These are phyloP conservation scores for Doris montereyensis DNA, from an alignment of 2,888 invertebrate species.

Conservation along the genomic window DNA sequence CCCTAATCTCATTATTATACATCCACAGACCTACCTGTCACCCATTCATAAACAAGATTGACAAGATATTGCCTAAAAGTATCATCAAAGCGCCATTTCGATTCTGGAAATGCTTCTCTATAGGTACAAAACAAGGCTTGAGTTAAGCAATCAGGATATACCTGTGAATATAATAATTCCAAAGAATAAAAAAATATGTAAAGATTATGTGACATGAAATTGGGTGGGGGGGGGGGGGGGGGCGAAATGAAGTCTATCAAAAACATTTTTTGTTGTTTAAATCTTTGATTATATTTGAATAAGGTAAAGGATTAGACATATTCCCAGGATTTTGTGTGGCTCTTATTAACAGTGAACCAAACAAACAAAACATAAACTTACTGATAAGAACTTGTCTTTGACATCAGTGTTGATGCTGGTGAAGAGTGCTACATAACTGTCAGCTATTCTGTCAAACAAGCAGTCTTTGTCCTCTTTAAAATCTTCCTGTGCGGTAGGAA, in stretches of 20 bases:
- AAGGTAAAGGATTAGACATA: neutral
- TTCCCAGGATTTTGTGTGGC: too few species aligned
- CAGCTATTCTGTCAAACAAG: constrained; percentile 70
- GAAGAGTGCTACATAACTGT: constrained; percentile 71
- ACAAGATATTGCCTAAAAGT: constrained; percentile 66
- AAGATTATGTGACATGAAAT: too few species aligned
- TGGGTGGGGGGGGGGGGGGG: too few species aligned
- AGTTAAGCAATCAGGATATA: constrained; percentile 67
- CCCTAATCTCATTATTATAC: too few species aligned
- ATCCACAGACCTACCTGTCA: constrained; percentile 61
- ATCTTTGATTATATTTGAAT: neutral
- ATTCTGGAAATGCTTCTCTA: constrained; percentile 69
- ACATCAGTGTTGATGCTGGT: constrained; percentile 69
- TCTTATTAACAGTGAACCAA: too few species aligned
- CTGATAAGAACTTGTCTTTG: constrained; percentile 70
- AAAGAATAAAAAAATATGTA: too few species aligned
- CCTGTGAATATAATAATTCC: constrained; percentile 60
- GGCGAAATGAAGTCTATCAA: neutral
- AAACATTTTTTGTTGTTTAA: neutral
- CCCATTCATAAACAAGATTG: constrained; percentile 65
- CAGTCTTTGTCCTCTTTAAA: constrained; percentile 59
- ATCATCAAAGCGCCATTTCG: constrained; percentile 62
- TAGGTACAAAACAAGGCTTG: constrained; percentile 67
- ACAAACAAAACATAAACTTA: constrained; percentile 46
- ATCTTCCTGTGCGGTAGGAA: constrained; percentile 51